phyloP scores from a whole-genome alignment of 92 coral and sea anemone species.

The Meandrina meandrites region DNA sequence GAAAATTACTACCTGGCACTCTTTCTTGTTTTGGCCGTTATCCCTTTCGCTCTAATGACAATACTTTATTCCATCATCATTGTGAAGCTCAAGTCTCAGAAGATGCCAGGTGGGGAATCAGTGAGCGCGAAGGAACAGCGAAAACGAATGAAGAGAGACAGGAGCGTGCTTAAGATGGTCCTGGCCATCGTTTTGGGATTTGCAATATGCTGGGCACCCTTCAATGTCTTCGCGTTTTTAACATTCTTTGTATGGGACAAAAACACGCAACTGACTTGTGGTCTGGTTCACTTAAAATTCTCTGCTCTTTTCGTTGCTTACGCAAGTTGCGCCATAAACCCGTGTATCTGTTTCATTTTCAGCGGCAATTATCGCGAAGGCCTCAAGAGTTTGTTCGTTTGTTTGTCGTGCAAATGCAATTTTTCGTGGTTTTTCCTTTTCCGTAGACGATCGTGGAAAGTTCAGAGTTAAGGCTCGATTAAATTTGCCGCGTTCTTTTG shows the following conservation, averaged over 20 bases:
- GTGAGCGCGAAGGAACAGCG: conserved; percentile 26
- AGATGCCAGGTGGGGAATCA: conserved; percentile 35
- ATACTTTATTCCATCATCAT: conserved; percentile 34
- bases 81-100: conserved; percentile 25
- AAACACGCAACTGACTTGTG: conserved; percentile 18
- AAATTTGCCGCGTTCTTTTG: background rate
- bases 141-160: conserved; percentile 39
- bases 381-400: conserved; percentile 32
- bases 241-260: conserved; percentile 45
- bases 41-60: conserved; percentile 31
- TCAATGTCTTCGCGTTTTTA: conserved; percentile 32
- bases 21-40: conserved; percentile 23
- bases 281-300: background rate
- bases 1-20: conserved; percentile 24
- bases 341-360: conserved; percentile 59
- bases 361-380: conserved; percentile 64
- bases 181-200: conserved; percentile 57
- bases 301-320: conserved; percentile 34
- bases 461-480: background rate
- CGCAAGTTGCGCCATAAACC: conserved; percentile 56
- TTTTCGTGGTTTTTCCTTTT: background rate
- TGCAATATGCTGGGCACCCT: conserved; percentile 52
- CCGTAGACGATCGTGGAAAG: conserved; percentile 32
- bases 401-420: conserved; percentile 5
- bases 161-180: conserved; percentile 55